These are phyloP conservation scores for Hippocampus guttulatus DNA, from an alignment of 2,113 vertebrate species.

Conservation along the genomic window DNA sequence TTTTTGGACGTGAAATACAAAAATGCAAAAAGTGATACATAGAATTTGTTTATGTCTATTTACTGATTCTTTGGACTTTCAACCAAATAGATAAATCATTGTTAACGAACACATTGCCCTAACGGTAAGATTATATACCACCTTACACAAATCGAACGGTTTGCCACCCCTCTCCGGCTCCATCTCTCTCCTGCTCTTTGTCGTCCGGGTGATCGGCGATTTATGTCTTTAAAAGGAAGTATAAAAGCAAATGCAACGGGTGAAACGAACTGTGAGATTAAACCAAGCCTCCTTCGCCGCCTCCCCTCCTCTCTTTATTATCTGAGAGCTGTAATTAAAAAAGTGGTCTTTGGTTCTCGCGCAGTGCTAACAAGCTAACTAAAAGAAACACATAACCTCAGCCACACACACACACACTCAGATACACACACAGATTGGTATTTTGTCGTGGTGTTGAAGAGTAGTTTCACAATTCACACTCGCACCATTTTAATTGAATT, in stretches of 20 bases:
- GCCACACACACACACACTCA: conserved; percentile 16
- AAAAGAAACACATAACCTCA: conserved; percentile 36
- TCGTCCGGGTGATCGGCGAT: conserved; percentile 50
- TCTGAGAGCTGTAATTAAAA: conserved; percentile 68
- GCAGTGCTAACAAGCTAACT: conserved; percentile 52
- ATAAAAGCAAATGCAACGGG: conserved; percentile 62
- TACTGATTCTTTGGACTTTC: conserved; percentile 30
- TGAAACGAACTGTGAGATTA: conserved; percentile 72
- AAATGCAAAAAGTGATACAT: background rate
- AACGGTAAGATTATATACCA: conserved; percentile 50
- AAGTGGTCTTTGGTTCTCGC: conserved; percentile 57
- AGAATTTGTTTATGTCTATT: conserved; percentile 35
- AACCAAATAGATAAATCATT: conserved; percentile 42
- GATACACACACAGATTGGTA: background rate
- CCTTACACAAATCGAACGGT: conserved; percentile 42
- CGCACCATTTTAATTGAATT: background rate
- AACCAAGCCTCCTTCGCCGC: conserved; percentile 58
- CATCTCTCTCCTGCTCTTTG: conserved; percentile 21
- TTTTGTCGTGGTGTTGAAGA: background rate
- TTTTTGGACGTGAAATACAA: conserved; percentile 8
- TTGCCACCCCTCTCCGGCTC: conserved; percentile 7
- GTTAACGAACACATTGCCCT: conserved; percentile 50
- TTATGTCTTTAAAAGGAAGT: conserved; percentile 68
- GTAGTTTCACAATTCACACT: background rate
- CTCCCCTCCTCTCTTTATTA: conserved; percentile 56